Evolutionary conservation across 2,888 invertebrate genomes (phyloP), one percentile per base, ranked within the genome.

Genomic region (Mallateleia sp.): DNA sequence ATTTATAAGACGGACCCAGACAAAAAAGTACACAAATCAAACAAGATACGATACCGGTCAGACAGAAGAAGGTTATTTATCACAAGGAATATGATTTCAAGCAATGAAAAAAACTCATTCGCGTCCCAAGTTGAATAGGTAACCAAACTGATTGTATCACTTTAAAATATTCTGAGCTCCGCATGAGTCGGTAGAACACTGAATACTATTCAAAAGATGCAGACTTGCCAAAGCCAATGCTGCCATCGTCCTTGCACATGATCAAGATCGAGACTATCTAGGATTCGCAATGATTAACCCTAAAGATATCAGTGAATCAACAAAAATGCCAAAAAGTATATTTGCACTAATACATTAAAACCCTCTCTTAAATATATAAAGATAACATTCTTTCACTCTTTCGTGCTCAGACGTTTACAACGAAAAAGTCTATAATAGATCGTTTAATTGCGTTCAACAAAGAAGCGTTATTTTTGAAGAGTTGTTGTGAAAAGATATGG

Each of bases 211-310:
- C 47, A 67, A 77, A 84, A 72, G 71, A 80, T 58, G 50, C 64
- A 34, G 71, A 64, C 75, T 66, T 75, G 80, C 58, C 75, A 83
- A 87, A 64, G 67, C 67, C 42, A 47, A 72, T 66, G 64, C 64
- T 72, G 15, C 64, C 56, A 66, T 66, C 82, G 60, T 75, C 56
- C 79, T 66, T 28, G 66, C 87, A 79, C 82, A 79, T 87, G 87
- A 87, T 64, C 75, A 82, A 79, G 78, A 79, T 75, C 74, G 28
- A 86, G 78, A 82, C 69, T 50, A 42, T 67, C 62, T 74, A 78
- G 45, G 47, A 25, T 58, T 67, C 38, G 52, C 64, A 28, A 71
- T 45, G 52, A 64, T 71, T 71, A 71, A 38, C 71, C 66, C 18
- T 72, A 69, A 74, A 56, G 28, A 62, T 14, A 52, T 25, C 45